These are phyloP conservation scores for Mellilla xanthometata DNA, from an alignment of 2,888 invertebrate species.

Conservation along the genomic window DNA sequence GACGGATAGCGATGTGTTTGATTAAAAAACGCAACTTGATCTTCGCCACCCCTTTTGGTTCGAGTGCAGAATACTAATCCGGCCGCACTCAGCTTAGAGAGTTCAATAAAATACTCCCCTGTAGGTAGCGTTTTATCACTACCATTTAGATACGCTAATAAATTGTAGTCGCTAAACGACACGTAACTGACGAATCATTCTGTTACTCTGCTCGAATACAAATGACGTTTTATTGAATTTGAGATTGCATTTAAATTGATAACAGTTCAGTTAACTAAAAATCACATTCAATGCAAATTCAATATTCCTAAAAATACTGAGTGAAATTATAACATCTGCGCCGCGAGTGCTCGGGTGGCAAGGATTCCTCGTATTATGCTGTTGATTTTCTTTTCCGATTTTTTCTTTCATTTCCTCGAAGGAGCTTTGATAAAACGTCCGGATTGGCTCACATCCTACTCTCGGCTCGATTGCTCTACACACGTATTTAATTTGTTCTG, in stretches of 20 bases:
- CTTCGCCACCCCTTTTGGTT: slow-evolving; percentile 59
- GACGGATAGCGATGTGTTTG: slow-evolving; percentile 79
- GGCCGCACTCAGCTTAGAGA: slow-evolving; percentile 33
- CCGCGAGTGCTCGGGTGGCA: slow-evolving; percentile 38
- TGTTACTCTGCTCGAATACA: slow-evolving; percentile 12
- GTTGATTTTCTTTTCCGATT: slow-evolving; percentile 39
- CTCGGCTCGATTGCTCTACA: slow-evolving; percentile 56
- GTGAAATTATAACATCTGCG: slow-evolving; percentile 50
- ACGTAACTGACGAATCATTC: slow-evolving; percentile 16
- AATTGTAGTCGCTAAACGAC: slow-evolving; percentile 26
- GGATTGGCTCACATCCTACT: slow-evolving; percentile 49
- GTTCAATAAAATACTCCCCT: slow-evolving; percentile 40
- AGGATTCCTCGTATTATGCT: slow-evolving; percentile 43
- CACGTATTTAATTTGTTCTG: slow-evolving; percentile 67
- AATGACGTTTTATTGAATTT: slow-evolving; percentile 24
- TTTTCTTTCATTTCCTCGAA: slow-evolving; percentile 52
- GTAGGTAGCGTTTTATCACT: slow-evolving; percentile 35
- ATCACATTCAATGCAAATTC: slow-evolving; percentile 6
- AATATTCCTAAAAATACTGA: slow-evolving; percentile 20
- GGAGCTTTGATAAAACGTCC: slow-evolving; percentile 45
- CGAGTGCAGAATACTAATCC: slow-evolving; percentile 48
- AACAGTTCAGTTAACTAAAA: slow-evolving; percentile 3
- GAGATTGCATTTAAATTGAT: slow-evolving; percentile 4
- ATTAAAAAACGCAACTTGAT: slow-evolving; percentile 75
- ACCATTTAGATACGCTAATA: slow-evolving; percentile 29